Percentiles rank a stretch among this genome's conserved stretches.
Conservation (phyloP, 2,797 vertebrate genomes). For the Tarsius wallacei region DNA sequence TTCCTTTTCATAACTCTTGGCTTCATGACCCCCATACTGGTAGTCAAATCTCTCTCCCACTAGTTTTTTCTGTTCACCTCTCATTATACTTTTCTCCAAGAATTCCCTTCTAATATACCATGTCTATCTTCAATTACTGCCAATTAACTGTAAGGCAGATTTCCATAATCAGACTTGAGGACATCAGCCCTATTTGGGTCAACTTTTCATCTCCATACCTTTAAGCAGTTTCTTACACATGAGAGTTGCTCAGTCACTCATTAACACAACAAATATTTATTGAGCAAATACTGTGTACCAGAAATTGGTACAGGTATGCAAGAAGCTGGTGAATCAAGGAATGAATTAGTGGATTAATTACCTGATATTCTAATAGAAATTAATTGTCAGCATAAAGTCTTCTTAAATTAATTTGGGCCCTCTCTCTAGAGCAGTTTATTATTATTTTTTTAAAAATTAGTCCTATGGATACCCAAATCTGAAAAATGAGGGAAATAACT, state of each 20-base stretch:
- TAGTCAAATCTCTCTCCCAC: not conserved
- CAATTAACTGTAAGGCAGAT: no score
- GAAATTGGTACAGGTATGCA: not conserved
- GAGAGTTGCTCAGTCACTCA: not conserved
- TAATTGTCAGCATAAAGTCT: not conserved
- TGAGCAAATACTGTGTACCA: fast-evolving
- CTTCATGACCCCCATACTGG: not conserved
- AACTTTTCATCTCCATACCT: fast-evolving
- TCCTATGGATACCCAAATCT: not conserved
- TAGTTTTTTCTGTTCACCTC: not conserved
- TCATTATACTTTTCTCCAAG: not conserved
- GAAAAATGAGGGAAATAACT: not conserved
- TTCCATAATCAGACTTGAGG: not conserved
- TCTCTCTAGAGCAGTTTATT: not conserved
- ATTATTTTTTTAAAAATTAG: not conserved
- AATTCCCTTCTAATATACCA: not conserved
- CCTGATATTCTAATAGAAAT: not conserved
- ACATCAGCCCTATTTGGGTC: fast-evolving
- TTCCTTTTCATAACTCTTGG: not conserved
- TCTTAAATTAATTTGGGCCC: not conserved
- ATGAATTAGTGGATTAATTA: not conserved
- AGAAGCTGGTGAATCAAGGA: not conserved
- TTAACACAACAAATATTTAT: not conserved
- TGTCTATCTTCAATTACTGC: fast-evolving
- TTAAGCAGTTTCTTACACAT: not conserved